Conservation (phyloP, 2,113 vertebrate genomes). For the Chlamydotis undulata region DNA sequence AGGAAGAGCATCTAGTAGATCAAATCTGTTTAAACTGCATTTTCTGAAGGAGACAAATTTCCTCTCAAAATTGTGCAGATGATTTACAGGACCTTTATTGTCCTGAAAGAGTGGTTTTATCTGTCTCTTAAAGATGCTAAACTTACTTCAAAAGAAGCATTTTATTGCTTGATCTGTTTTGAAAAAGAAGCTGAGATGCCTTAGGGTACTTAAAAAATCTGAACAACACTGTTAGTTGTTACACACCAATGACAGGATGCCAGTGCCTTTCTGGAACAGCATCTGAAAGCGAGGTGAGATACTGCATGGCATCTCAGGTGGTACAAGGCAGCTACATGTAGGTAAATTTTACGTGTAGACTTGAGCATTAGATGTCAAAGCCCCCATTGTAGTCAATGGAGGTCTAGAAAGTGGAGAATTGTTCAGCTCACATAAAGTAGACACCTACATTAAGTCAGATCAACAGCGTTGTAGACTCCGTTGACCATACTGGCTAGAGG, state of each 20-base stretch:
- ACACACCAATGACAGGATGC: fast-evolving
- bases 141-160: background rate
- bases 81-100: background rate
- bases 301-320: background rate
- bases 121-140: background rate
- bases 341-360: background rate
- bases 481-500: background rate
- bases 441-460: background rate
- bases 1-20: background rate
- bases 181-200: background rate
- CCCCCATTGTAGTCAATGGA: background rate
- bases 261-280: background rate
- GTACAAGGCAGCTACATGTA: background rate
- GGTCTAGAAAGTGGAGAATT: background rate
- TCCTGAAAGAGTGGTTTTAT: background rate
- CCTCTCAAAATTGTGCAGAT: background rate
- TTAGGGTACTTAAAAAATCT: background rate
- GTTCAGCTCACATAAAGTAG: background rate
- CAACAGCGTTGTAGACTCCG: background rate
- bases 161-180: background rate
- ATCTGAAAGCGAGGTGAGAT: background rate
- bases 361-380: background rate
- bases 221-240: background rate
- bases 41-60: background rate
- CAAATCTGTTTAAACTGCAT: background rate